A percentile compares a stretch with the other conserved stretches of the same genome.
Evolutionary conservation across 2,113 vertebrate species (phyloP).

Genomic region (Halichoerus grypus): DNA sequence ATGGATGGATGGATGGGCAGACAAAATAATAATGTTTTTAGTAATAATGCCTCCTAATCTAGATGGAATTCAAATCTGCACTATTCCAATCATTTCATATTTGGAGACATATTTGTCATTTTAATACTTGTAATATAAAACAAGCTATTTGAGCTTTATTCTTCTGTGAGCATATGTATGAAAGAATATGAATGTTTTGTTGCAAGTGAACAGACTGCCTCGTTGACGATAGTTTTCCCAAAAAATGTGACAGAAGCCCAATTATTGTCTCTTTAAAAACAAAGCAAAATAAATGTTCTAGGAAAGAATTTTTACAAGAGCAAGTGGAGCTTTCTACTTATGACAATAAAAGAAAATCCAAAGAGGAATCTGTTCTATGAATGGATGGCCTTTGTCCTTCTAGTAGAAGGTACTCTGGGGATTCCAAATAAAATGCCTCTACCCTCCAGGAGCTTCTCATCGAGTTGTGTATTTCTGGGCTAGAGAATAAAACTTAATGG

Average conservation of each 20-base stretch:
- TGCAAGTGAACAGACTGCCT: conserved; percentile 63
- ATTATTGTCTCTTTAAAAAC: conserved; percentile 73
- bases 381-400: background rate
- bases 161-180: conserved; percentile 73
- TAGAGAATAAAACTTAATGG: background rate
- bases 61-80: conserved; percentile 54
- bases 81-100: conserved; percentile 45
- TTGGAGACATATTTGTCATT: conserved; percentile 55
- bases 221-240: conserved; percentile 66
- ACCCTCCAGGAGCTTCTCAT: background rate
- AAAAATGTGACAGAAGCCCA: conserved; percentile 75
- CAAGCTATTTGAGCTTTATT: conserved; percentile 71
- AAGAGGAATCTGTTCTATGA: background rate
- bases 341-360: conserved; percentile 50
- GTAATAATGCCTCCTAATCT: conserved; percentile 53
- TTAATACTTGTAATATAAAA: conserved; percentile 70
- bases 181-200: conserved; percentile 68
- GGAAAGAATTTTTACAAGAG: conserved; percentile 72
- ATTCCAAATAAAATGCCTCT: background rate
- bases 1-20: too few species aligned
- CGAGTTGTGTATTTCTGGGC: background rate
- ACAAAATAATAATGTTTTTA: conserved; percentile 32
- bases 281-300: conserved; percentile 79
- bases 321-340: conserved; percentile 58
- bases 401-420: background rate